Percentiles rank a stretch among this genome's conserved stretches.
Evolutionary conservation across 2,888 invertebrate species (phyloP).

Genomic region (Melanargia galathea): DNA sequence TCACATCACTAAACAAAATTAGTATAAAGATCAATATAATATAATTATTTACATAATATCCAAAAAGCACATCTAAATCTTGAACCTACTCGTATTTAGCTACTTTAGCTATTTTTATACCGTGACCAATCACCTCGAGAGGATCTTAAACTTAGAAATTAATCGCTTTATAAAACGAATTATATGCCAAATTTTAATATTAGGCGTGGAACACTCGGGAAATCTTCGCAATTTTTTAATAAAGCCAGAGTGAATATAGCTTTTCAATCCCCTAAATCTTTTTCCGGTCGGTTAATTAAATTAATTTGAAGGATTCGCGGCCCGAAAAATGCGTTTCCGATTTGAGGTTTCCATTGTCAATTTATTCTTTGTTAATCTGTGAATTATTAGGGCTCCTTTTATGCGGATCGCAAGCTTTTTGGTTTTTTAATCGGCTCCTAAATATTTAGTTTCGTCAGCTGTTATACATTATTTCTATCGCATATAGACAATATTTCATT

Average conservation of each 20-base stretch:
- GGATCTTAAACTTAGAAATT: constrained; percentile 8
- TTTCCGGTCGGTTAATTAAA: constrained; percentile 40
- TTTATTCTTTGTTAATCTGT: constrained; percentile 29
- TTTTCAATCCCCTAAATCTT: constrained; percentile 35
- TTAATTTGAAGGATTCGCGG: constrained; percentile 39
- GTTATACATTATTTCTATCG: no score
- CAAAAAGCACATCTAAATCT: neutral
- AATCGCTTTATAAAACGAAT: constrained; percentile 18
- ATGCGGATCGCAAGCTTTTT: constrained; percentile 12
- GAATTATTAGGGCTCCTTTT: constrained; percentile 29
- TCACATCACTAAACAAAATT: no score
- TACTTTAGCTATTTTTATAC: neutral
- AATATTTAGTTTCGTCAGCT: no score
- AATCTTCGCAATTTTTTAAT: constrained; percentile 33
- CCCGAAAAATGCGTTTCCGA: constrained; percentile 33
- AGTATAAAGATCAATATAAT: no score
- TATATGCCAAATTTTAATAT: constrained; percentile 17
- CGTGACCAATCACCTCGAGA: constrained; percentile 1
- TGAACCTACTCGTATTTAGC: neutral
- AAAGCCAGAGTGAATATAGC: constrained; percentile 30
- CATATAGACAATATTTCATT: no score
- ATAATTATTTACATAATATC: neutral
- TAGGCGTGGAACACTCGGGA: constrained; percentile 17
- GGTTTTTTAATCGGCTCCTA: no score
- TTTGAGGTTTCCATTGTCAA: constrained; percentile 33